A percentile compares a stretch with the other conserved stretches of the same genome.
phyloP scores from a whole-genome alignment of 2,797 vertebrate genomes.

The Catostomus latipinnis region DNA sequence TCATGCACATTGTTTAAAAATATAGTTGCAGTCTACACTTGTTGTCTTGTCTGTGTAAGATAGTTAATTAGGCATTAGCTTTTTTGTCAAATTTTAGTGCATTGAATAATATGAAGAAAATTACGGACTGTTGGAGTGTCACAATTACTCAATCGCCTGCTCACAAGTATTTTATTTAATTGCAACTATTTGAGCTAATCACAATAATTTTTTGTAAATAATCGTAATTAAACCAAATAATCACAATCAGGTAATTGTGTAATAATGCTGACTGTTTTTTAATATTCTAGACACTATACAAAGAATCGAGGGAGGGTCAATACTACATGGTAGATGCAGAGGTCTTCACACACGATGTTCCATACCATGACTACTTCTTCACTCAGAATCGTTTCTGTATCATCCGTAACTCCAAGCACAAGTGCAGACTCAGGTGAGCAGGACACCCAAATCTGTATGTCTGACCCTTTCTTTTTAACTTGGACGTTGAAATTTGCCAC shows the following conservation, averaged over 20 bases:
- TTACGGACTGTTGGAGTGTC: not conserved
- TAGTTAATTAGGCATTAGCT: not conserved
- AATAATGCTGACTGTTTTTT: not conserved
- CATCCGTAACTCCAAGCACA: conserved; percentile 83
- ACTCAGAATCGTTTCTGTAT: conserved; percentile 91
- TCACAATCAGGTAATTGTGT: not conserved
- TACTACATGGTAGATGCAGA: conserved; percentile 89
- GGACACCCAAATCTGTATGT: not conserved
- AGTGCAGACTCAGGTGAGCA: conserved; percentile 89
- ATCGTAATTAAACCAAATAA: not conserved
- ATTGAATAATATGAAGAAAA: not conserved
- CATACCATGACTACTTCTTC: conserved; percentile 98
- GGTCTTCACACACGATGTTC: conserved; percentile 92
- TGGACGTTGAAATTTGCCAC: not conserved
- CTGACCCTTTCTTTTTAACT: not conserved
- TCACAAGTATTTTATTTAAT: not conserved
- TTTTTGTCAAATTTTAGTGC: not conserved
- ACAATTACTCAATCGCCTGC: not conserved
- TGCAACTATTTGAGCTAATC: conserved; percentile 9
- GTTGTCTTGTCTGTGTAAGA: not conserved
- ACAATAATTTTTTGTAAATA: not conserved
- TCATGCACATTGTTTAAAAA: too few species aligned
- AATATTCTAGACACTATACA: conserved; percentile 72
- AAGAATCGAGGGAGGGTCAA: conserved; percentile 87
- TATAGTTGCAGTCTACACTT: too few species aligned